A percentile compares a stretch with the other conserved stretches of the same genome.
Evolutionary conservation across 2,888 invertebrate species (phyloP).

Genomic region (Portevinia maculata): DNA sequence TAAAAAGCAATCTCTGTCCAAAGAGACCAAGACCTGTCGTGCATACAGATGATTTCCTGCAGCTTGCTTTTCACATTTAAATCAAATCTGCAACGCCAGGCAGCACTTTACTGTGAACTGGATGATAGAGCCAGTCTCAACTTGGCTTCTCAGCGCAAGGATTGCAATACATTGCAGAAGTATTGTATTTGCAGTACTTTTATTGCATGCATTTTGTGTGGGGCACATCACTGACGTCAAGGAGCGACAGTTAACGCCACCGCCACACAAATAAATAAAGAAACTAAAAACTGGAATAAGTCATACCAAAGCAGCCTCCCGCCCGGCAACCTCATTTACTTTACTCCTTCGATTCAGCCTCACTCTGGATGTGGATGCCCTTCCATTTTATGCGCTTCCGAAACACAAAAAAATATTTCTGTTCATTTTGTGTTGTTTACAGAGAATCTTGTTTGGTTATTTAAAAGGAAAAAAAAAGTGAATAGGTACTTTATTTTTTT

Average conservation of each 20-base stretch:
- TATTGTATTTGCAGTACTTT: no score
- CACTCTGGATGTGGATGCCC: conserved; percentile 40
- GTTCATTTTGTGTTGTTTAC: conserved; percentile 42
- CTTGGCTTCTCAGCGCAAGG: neutral
- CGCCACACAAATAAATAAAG: conserved; percentile 35
- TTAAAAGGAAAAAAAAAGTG: no score
- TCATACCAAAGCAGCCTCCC: neutral
- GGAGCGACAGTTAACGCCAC: conserved; percentile 8
- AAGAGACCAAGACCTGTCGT: neutral
- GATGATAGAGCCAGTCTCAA: conserved; percentile 30
- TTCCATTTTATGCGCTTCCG: conserved; percentile 60
- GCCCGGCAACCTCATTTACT: neutral
- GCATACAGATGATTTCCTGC: conserved; percentile 59
- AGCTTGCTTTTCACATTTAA: conserved; percentile 52
- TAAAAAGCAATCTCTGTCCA: conserved; percentile 37
- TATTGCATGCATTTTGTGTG: conserved; percentile 47
- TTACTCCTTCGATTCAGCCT: neutral
- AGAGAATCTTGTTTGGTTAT: conserved; percentile 24
- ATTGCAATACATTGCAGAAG: conserved; percentile 19
- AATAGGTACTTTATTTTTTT: conserved; percentile 12
- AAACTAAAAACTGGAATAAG: conserved; percentile 44
- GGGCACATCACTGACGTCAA: conserved; percentile 56
- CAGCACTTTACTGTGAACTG: conserved; percentile 56
- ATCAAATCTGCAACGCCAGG: conserved; percentile 58
- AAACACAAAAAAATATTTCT: conserved; percentile 63